Base-by-base conservation (phyloP, 1,140 invertebrate genomes). In the Ectropis grisescens region DNA sequence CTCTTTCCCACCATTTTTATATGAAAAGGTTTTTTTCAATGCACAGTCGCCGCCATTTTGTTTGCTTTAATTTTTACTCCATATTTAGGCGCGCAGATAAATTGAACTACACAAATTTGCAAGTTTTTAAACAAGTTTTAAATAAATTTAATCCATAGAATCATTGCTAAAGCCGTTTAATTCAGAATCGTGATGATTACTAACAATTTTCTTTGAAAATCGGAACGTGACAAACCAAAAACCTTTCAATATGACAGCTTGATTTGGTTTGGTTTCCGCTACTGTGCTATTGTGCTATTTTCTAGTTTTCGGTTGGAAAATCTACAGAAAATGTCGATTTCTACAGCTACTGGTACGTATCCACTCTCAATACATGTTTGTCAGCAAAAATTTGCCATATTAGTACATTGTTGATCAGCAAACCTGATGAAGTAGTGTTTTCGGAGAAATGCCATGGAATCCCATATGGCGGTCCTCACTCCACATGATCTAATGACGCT, bases 251-350 rank as follows among this genome's bases (percentile, higher is more conserved):
- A 66, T 80, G 75, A 80, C 75, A 80, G 75, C 75, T 80, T 80
- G 75, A 80, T 72, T 80, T 80, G 75, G 75, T 80, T 76, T 80
- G 70, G 71, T 80, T 75, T 80, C 75, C 71, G 75, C 75, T 71
- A 74, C 74, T 76, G 75, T 80, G 68, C 75, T 80, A 66, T 76
- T 76, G 75, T 80, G 70, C 70, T 76, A 74, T 76, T 76, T 80
- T 68, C 70, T 64, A 47, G 58, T 67, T 72, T 80, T 72, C 58
- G 43, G 51, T 58, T 51, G 47, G 44, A 61, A 69, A 62, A 66
- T 58, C 55, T 37, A 29, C 33, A 54, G 55, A 76, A 59, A 65
- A 80, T 80, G 75, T 80, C 75, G 44, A 80, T 80, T 60, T 80
- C 75, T 52, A 80, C 75, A 33, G 75, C 75, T 56, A 76, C 71